Conservation (phyloP, 2,113 vertebrate species). For the Helogale parvula region DNA sequence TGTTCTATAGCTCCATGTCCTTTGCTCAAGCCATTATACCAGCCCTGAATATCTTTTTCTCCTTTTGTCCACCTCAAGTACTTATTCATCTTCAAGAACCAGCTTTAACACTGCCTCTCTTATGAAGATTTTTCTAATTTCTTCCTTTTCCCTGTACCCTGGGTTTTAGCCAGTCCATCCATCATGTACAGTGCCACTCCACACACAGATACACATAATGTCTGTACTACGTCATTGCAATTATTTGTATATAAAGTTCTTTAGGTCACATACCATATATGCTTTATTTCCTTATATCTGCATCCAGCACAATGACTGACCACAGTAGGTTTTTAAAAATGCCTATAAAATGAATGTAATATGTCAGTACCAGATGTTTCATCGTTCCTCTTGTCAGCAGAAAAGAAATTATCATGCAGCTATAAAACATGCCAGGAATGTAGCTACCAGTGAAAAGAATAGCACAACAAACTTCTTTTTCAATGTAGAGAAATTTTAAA, state of each 20-base stretch:
- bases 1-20: background rate
- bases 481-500: background rate
- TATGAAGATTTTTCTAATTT: background rate
- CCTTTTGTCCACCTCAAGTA: background rate
- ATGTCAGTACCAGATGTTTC: background rate
- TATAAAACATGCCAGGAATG: background rate
- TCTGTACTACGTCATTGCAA: background rate
- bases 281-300: conserved; percentile 14
- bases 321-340: background rate
- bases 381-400: background rate
- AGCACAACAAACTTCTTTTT: background rate
- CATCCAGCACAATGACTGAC: background rate
- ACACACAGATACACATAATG: background rate
- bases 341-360: background rate
- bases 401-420: background rate
- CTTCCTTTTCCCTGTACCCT: background rate
- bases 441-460: background rate
- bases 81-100: background rate
- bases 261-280: background rate
- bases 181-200: background rate
- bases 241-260: background rate
- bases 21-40: background rate
- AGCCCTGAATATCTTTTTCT: background rate
- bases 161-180: background rate
- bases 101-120: background rate